Conservation (phyloP, 2,797 vertebrate genomes). For the Neoniphon sammara region DNA sequence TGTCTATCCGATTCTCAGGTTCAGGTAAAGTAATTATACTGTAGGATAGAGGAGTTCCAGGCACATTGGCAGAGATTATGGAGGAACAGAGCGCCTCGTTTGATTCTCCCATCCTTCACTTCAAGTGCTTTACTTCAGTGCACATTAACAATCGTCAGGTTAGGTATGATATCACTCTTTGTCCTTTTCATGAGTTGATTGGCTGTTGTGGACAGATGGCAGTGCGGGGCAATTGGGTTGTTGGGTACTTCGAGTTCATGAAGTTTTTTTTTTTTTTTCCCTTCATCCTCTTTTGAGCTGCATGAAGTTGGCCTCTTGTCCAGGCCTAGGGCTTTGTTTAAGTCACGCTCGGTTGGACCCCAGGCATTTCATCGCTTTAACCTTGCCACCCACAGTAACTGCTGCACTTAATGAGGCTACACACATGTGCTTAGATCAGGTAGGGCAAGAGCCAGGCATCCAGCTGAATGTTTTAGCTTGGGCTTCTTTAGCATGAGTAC, state of each 20-base stretch:
- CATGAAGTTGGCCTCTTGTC: conserved; percentile 92
- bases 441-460: conserved; percentile 70
- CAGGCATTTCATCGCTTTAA: conserved; percentile 97
- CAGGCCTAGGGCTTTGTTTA: conserved; percentile 92
- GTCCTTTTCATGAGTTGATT: conserved; percentile 80
- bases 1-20: background rate
- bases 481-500: conserved; percentile 53
- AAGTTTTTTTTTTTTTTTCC: conserved; percentile 47
- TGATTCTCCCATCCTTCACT: conserved; percentile 64
- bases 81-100: conserved; percentile 19
- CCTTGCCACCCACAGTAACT: conserved; percentile 95
- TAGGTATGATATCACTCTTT: conserved; percentile 81
- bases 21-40: background rate
- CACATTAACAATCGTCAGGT: conserved; percentile 76
- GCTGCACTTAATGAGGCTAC: conserved; percentile 92
- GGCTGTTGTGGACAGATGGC: conserved; percentile 82
- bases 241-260: conserved; percentile 84
- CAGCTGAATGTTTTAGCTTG: conserved; percentile 51
- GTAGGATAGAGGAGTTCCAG: conserved; percentile 8
- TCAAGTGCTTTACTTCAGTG: conserved; percentile 74
- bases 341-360: conserved; percentile 93
- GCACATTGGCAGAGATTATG: conserved; percentile 1
- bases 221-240: conserved; percentile 80
- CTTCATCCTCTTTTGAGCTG: conserved; percentile 83
- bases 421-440: conserved; percentile 91